phyloP scores from a whole-genome alignment of 2,113 vertebrate species.

The Onychostruthus taczanowskii region DNA sequence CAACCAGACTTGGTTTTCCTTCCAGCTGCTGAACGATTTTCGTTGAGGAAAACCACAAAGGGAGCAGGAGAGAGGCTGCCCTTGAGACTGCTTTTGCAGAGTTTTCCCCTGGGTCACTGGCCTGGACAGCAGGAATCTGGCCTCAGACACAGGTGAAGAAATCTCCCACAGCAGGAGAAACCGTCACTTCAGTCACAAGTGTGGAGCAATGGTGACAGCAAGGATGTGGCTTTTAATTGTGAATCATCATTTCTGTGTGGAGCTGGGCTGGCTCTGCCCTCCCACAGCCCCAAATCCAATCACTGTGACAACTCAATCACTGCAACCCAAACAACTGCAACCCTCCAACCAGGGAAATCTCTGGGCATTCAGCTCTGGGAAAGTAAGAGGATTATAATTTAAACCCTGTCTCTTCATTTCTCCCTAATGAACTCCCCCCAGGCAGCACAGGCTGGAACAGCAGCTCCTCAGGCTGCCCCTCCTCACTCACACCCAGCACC shows the following conservation, averaged over 20 bases:
- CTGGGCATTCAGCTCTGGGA: not conserved
- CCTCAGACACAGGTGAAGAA: not conserved
- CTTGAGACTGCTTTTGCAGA: not conserved
- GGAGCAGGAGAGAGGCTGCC: rapidly evolving
- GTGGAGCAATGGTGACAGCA: not conserved
- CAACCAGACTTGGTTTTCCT: not conserved
- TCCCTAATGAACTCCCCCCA: not conserved
- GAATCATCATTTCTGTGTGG: not conserved
- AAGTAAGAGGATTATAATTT: not conserved
- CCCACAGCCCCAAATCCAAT: not conserved
- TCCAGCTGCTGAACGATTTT: not conserved
- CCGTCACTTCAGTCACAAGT: rapidly evolving
- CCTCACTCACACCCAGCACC: not conserved
- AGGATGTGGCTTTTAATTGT: not conserved
- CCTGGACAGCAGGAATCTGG: not conserved
- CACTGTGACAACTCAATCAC: not conserved
- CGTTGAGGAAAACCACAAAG: not conserved
- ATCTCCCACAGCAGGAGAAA: not conserved
- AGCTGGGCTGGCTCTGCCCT: not conserved
- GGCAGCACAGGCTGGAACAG: rapidly evolving
- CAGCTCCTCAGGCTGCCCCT: not conserved
- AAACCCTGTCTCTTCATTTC: not conserved
- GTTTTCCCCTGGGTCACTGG: not conserved
- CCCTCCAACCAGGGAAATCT: not conserved
- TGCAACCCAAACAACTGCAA: not conserved